A percentile compares a stretch with the other conserved stretches of the same genome.
Conservation (phyloP, 2,797 vertebrate genomes). For the Scarus forsteni region DNA sequence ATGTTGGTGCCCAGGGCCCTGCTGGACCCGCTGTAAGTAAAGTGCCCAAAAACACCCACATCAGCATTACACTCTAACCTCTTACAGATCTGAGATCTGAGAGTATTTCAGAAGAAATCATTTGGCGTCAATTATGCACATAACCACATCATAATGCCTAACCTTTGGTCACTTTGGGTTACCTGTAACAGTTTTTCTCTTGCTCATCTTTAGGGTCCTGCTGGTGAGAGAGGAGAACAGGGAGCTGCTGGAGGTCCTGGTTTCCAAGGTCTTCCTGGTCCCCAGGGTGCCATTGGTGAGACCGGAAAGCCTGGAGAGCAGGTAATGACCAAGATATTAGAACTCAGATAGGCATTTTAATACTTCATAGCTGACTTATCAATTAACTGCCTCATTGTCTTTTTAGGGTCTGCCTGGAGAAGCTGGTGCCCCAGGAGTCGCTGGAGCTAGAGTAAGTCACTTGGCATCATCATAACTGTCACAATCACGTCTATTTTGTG, state of each 20-base stretch:
- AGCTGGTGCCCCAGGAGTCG: conserved; percentile 87
- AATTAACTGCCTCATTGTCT: conserved; percentile 13
- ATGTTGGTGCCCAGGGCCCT: conserved; percentile 91
- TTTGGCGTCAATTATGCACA: neutral
- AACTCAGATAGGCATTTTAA: neutral
- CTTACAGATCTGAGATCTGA: neutral
- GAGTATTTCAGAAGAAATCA: neutral
- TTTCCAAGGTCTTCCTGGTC: conserved; percentile 98
- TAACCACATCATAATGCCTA: neutral
- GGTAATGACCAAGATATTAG: conserved; percentile 78
- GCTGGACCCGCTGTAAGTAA: conserved; percentile 91
- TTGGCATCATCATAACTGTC: conserved; percentile 1
- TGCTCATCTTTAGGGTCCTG: conserved; percentile 52
- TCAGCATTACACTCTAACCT: neutral
- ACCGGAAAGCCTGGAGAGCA: conserved; percentile 95
- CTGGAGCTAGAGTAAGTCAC: conserved; percentile 92
- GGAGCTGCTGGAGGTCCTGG: conserved; percentile 90
- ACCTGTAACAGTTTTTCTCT: conserved; percentile 18
- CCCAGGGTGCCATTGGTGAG: conserved; percentile 93
- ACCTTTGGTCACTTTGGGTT: neutral
- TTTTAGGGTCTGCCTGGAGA: conserved; percentile 93
- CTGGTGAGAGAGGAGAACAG: conserved; percentile 96
- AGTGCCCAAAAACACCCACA: neutral
- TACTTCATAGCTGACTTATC: neutral
- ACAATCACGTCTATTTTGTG: neutral